Evolutionary conservation across 2,113 vertebrate species (phyloP).

Genomic region (Puntigrus tetrazona): DNA sequence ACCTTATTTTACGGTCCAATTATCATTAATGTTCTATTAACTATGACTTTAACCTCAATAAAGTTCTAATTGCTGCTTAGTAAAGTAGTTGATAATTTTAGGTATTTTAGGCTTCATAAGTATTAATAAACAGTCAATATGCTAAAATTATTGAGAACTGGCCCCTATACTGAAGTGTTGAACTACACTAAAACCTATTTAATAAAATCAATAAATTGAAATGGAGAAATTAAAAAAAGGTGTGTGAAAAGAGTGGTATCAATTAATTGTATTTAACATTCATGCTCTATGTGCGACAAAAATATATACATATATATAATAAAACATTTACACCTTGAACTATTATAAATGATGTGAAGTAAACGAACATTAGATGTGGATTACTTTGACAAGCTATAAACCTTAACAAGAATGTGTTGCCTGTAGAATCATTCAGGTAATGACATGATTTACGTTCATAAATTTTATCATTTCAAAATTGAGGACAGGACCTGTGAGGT

Average conservation of each 20-base stretch:
- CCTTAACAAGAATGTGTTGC: neutral
- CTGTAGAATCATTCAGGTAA: neutral
- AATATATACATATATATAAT: no score
- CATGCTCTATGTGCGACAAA: neutral
- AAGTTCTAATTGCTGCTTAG: no score
- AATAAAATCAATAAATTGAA: neutral
- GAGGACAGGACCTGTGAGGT: neutral
- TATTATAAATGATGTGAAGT: neutral
- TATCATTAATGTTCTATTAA: no score
- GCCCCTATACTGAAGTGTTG: no score
- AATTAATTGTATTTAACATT: neutral
- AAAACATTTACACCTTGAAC: no score
- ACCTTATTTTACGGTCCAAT: no score
- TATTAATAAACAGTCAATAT: no score
- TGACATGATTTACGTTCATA: neutral
- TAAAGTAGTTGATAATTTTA: no score
- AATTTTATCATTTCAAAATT: neutral
- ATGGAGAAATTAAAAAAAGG: neutral
- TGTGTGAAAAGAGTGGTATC: neutral
- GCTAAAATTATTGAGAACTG: no score
- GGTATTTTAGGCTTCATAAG: no score
- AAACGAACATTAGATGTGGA: neutral
- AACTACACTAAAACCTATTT: no score
- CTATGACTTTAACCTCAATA: no score
- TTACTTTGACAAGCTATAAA: neutral